phyloP scores from a whole-genome alignment of 1,140 invertebrate species.

The Pararge aegeria region DNA sequence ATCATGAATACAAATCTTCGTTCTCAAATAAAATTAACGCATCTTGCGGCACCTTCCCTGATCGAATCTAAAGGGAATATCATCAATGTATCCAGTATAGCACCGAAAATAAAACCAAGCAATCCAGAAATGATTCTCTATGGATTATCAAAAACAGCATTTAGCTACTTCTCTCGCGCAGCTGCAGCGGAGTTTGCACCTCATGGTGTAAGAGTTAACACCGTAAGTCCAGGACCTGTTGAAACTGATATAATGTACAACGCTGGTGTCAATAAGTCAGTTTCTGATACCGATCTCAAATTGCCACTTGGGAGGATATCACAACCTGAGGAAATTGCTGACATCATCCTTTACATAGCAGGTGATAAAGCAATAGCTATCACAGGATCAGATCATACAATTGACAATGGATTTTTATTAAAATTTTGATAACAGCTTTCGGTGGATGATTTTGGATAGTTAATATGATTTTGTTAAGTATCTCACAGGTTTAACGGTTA shows the following conservation, averaged over 20 bases:
- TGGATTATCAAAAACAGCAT: constrained; percentile 14
- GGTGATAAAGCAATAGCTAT: constrained; percentile 86
- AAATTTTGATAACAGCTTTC: too few relatives aligned
- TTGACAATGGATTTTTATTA: constrained; percentile 28
- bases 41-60: constrained; percentile 21
- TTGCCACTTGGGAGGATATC: constrained; percentile 86
- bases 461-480: too few relatives aligned
- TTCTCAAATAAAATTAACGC: constrained; percentile 15
- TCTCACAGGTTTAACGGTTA: too few relatives aligned
- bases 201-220: constrained; percentile 11
- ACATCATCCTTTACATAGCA: constrained; percentile 86
- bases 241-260: not conserved
- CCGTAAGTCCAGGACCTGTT: constrained; percentile 3
- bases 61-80: constrained; percentile 32
- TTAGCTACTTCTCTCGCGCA: constrained; percentile 10
- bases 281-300: constrained; percentile 78
- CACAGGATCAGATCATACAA: constrained; percentile 79
- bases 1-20: constrained; percentile 24
- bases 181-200: constrained; percentile 12
- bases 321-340: constrained; percentile 84
- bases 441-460: too few relatives aligned
- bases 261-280: not conserved
- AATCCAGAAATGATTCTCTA: not conserved
- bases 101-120: not conserved
- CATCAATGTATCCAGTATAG: constrained; percentile 31